Evolutionary conservation across 1,140 invertebrate species (phyloP), one percentile per base, ranked within the genome.

Genomic region (Conus betulinus): DNA sequence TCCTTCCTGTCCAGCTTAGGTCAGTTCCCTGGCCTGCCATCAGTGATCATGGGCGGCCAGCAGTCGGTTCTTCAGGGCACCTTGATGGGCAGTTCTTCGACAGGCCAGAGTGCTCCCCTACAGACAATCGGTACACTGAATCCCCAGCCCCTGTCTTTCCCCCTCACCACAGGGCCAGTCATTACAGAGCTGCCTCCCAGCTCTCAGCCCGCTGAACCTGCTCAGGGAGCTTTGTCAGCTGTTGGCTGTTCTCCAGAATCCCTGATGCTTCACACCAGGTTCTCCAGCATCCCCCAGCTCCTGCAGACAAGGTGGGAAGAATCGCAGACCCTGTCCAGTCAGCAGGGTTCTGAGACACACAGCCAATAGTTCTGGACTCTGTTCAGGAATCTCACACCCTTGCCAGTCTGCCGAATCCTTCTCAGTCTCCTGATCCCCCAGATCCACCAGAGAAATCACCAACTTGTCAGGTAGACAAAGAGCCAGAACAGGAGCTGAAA

Each of bases 1-100:
- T 76, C 88, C 71, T 88, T 88, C 55, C 57, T 90, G 79, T 85
- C 89, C 8, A 67, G 87, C 79, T 90, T 89, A 63, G 84, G 84
- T 82, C 90, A 89, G 82, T 88, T 90, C 67, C 89, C 71, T 8
- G 85, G 71, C 74, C 67, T 91, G 27, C 87, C 84, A 3, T 89
- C 91, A 60, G 63, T 92, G 25, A 89, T 92, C 71, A 86, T 90
- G 60, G 84, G 88, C 76, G 84, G 84, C 51, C 91, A 92, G 74
- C 91, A 89, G 76, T 85, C 89, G 11, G 67, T 88, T 53, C 88
- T 90, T 17, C 63, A 85, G 57, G 89, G 84, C 55, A 57, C 89
- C n/a, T 52, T 90, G 25, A 81, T 90, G 82, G 87, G 83, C 23
- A 17, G 60, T 1, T 25, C 84, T 7, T 27, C 88, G 0, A 7